Conservation (phyloP, 2,797 vertebrate species). For the Trematomus bernacchii region DNA sequence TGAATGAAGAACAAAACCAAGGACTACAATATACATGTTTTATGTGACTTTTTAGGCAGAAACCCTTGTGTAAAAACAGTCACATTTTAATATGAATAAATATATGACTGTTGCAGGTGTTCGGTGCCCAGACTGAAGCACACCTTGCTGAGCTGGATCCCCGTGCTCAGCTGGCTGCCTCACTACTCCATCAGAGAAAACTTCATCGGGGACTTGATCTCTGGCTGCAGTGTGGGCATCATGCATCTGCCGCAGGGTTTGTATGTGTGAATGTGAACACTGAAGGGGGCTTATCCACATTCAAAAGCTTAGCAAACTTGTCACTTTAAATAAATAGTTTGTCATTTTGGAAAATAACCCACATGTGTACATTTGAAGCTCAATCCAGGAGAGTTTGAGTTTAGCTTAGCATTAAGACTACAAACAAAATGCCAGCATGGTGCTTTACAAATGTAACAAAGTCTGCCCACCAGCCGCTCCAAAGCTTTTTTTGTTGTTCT, state of each 20-base stretch:
- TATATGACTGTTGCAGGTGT: slow-evolving; percentile 70
- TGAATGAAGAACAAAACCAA: neutral
- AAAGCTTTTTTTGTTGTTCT: too few relatives aligned
- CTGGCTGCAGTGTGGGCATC: slow-evolving; percentile 95
- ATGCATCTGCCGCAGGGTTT: slow-evolving; percentile 96
- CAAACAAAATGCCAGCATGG: too few relatives aligned
- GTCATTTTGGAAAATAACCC: neutral
- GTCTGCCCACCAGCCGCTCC: too few relatives aligned
- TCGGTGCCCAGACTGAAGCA: slow-evolving; percentile 70
- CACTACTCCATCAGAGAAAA: slow-evolving; percentile 90
- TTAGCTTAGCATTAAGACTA: too few relatives aligned
- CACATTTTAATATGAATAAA: neutral
- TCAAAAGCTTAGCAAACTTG: neutral
- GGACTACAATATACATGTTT: neutral
- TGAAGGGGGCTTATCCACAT: neutral
- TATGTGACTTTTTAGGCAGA: neutral
- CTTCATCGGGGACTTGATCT: slow-evolving; percentile 89
- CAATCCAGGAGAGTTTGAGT: too few relatives aligned
- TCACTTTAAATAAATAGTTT: neutral
- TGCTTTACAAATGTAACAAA: too few relatives aligned
- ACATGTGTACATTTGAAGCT: too few relatives aligned
- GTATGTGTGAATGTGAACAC: slow-evolving; percentile 32
- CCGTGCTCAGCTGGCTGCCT: slow-evolving; percentile 91
- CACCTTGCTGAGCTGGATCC: slow-evolving; percentile 73
- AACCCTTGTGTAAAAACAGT: neutral